A percentile compares a stretch with the other conserved stretches of the same genome.
Evolutionary conservation across 2,888 invertebrate species (phyloP).

Genomic region (Nebria brevicollis): DNA sequence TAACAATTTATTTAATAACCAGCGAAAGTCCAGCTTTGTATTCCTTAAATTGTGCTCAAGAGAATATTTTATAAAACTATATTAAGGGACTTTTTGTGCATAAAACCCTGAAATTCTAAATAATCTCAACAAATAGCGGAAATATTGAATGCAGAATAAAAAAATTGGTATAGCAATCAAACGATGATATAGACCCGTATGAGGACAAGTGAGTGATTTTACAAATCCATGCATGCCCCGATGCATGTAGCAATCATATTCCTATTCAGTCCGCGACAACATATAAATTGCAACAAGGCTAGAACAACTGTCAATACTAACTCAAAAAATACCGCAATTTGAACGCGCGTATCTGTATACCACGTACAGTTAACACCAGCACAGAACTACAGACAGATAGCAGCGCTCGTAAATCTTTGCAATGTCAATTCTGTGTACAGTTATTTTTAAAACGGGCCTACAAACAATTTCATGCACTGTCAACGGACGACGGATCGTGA

Average conservation of each 20-base stretch:
- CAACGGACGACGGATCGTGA: neutral
- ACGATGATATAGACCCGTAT: neutral
- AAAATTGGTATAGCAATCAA: too few relatives aligned
- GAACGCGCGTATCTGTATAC: neutral
- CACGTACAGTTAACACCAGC: neutral
- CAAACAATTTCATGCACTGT: conserved; percentile 27
- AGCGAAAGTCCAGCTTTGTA: too few relatives aligned
- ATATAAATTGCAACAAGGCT: conserved; percentile 10
- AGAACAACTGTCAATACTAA: conserved; percentile 13
- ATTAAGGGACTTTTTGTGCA: too few relatives aligned
- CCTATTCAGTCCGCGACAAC: conserved; percentile 18
- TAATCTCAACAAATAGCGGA: too few relatives aligned
- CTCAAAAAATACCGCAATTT: neutral
- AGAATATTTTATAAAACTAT: too few relatives aligned
- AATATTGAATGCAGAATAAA: too few relatives aligned
- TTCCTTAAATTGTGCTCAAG: too few relatives aligned
- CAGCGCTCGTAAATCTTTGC: conserved; percentile 25
- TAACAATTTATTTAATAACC: too few relatives aligned
- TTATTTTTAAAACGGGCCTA: conserved; percentile 43
- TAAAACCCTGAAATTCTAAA: too few relatives aligned
- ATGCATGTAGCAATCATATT: conserved; percentile 3
- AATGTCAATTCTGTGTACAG: conserved; percentile 39
- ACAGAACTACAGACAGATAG: neutral
- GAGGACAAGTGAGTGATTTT: conserved; percentile 4
- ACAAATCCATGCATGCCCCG: neutral